A percentile compares a stretch with the other conserved stretches of the same genome.
Conservation (phyloP, 2,888 invertebrate species). For the Cotesia congregata region DNA sequence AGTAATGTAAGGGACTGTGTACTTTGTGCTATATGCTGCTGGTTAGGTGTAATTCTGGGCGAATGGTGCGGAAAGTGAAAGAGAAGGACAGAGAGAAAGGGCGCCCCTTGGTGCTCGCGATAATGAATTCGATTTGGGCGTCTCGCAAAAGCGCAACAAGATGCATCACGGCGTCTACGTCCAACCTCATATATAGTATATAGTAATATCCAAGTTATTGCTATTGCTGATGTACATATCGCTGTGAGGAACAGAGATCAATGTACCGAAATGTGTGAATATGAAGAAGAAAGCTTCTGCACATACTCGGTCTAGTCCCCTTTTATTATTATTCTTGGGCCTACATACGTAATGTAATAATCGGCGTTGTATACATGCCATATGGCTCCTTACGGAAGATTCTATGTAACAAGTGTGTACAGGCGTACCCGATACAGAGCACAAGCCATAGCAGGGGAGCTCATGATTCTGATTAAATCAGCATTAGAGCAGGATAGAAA, state of each 20-base stretch:
- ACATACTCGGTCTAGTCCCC: constrained; percentile 48
- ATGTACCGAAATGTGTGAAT: constrained; percentile 29
- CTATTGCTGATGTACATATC: neutral
- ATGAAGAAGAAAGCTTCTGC: constrained; percentile 37
- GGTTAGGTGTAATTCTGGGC: neutral
- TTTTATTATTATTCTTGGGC: constrained; percentile 63
- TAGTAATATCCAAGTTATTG: constrained; percentile 21
- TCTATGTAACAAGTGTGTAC: constrained; percentile 44
- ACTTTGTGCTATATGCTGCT: constrained; percentile 10
- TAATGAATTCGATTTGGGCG: constrained; percentile 69
- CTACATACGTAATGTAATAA: constrained; percentile 70
- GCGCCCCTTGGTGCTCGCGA: constrained; percentile 51
- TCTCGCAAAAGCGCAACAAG: constrained; percentile 68
- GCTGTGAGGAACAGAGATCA: constrained; percentile 34
- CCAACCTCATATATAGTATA: constrained; percentile 24
- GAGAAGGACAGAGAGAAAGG: constrained; percentile 22
- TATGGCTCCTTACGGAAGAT: constrained; percentile 59
- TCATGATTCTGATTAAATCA: constrained; percentile 67
- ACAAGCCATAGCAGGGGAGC: constrained; percentile 16
- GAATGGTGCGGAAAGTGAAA: constrained; percentile 21
- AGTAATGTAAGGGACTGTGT: constrained; percentile 31
- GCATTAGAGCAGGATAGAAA: constrained; percentile 61
- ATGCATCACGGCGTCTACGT: constrained; percentile 45
- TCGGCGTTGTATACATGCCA: constrained; percentile 67
- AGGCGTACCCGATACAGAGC: constrained; percentile 26